Evolutionary conservation across 2,113 vertebrate species (phyloP).

Genomic region (Rhinolophus sinicus): DNA sequence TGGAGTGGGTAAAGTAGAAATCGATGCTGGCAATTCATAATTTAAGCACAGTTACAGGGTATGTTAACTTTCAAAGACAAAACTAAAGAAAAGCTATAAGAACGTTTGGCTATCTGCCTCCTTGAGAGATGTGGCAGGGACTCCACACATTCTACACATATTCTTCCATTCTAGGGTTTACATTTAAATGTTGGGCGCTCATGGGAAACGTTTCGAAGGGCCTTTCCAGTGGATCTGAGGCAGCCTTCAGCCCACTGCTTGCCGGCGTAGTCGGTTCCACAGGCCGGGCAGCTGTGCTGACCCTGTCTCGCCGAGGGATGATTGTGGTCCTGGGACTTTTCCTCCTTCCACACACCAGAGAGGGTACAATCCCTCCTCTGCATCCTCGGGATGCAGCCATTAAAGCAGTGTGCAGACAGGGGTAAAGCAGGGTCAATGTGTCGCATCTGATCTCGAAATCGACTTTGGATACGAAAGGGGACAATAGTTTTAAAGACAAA

Average conservation of each 20-base stretch:
- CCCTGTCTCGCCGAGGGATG: not conserved
- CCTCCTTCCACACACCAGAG: not conserved
- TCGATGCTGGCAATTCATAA: not conserved
- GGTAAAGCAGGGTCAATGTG: not conserved
- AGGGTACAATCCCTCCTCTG: not conserved
- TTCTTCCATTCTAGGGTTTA: not conserved
- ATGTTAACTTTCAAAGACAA: conserved; percentile 34
- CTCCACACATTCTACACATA: not conserved
- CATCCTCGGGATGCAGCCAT: not conserved
- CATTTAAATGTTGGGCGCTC: not conserved
- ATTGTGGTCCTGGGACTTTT: not conserved
- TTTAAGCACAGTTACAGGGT: not conserved
- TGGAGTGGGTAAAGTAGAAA: not conserved
- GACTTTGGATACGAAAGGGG: not conserved
- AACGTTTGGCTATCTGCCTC: not conserved
- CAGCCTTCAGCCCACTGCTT: not conserved
- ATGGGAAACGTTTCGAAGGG: not conserved
- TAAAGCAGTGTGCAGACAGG: not conserved
- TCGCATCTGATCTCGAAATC: not conserved
- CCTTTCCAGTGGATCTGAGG: not conserved
- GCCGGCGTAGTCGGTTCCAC: too few relatives aligned
- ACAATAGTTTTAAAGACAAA: not conserved
- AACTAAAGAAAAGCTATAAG: not conserved
- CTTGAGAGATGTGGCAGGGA: not conserved
- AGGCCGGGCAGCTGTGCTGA: too few relatives aligned